phyloP scores from a whole-genome alignment of 1,140 invertebrate species.

The Pygmarrhopalites habei region DNA sequence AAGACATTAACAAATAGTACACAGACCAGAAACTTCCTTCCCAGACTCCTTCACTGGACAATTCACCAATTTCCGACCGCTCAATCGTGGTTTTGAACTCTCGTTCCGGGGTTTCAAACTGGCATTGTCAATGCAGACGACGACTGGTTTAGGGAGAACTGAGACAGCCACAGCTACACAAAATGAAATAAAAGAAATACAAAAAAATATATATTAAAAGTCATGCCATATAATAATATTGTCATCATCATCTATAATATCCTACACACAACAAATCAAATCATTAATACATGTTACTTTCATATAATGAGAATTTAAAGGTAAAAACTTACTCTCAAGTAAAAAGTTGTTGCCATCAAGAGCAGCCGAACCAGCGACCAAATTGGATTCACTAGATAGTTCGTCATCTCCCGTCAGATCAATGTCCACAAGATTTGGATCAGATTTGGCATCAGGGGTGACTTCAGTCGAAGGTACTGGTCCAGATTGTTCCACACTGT shows the following conservation, averaged over 20 bases:
- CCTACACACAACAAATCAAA: too few species aligned
- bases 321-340: too few species aligned
- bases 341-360: slow-evolving; percentile 28
- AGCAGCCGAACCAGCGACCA: not conserved
- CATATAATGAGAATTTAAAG: too few species aligned
- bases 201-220: too few species aligned
- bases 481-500: not conserved
- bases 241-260: too few species aligned
- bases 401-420: slow-evolving; percentile 33
- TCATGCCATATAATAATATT: too few species aligned
- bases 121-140: too few species aligned
- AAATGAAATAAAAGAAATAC: slow-evolving; percentile 10
- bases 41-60: slow-evolving; percentile 54
- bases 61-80: slow-evolving; percentile 58
- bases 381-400: not conserved
- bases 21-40: slow-evolving; percentile 33
- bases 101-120: slow-evolving; percentile 39
- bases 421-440: slow-evolving; percentile 14
- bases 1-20: slow-evolving; percentile 26
- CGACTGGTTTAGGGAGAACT: slow-evolving; percentile 36
- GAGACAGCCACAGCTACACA: slow-evolving; percentile 6
- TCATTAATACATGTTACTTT: too few species aligned
- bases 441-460: not conserved
- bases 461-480: not conserved
- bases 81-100: slow-evolving; percentile 54